Evolutionary conservation across 1,140 invertebrate genomes (phyloP).

Genomic region (Micrasema longulum): DNA sequence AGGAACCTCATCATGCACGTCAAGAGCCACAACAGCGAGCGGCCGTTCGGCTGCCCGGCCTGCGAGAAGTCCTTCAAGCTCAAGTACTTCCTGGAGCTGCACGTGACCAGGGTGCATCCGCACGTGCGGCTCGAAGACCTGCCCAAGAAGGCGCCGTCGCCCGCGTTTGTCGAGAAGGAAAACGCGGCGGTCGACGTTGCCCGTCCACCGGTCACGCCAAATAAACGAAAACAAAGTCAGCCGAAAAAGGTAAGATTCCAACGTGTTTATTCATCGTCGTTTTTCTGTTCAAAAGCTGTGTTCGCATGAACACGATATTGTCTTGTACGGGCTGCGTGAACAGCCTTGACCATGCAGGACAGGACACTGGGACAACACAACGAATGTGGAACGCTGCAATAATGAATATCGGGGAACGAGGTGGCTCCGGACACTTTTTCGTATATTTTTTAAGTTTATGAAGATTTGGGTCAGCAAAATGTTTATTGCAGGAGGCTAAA

Average conservation of each 20-base stretch:
- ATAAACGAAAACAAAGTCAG: conserved; percentile 53
- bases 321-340: too few species aligned
- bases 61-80: conserved; percentile 54
- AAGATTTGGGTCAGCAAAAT: too few species aligned
- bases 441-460: too few species aligned
- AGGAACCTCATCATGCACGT: conserved; percentile 53
- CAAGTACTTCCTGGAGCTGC: conserved; percentile 52
- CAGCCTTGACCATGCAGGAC: too few species aligned
- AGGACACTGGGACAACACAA: too few species aligned
- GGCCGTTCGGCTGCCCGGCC: conserved; percentile 51
- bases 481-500: too few species aligned
- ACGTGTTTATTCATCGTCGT: neutral
- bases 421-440: too few species aligned
- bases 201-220: conserved; percentile 38
- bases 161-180: conserved; percentile 2
- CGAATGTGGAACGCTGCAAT: too few species aligned
- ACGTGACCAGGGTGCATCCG: conserved; percentile 48
- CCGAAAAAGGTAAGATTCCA: conserved; percentile 49
- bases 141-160: conserved; percentile 30
- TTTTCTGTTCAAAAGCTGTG: neutral
- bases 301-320: neutral
- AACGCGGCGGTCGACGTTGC: neutral
- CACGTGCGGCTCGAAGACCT: conserved; percentile 49
- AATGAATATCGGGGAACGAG: too few species aligned
- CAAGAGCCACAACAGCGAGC: conserved; percentile 52